Base-by-base conservation (phyloP, 2,888 invertebrate genomes). In the Troides helena region DNA sequence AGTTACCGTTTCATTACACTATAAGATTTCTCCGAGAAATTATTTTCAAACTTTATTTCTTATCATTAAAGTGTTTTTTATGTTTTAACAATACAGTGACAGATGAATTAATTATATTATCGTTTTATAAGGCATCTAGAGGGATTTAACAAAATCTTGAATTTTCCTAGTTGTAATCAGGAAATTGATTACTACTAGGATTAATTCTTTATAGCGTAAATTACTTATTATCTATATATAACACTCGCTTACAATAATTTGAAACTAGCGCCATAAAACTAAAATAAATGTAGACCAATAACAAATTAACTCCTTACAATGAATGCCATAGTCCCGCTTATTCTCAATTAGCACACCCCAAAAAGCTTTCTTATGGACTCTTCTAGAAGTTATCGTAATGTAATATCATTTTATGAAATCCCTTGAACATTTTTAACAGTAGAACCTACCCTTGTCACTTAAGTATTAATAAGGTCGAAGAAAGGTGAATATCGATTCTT, bases 391-490 rank as follows among this genome's bases (percentile, higher is more conserved):
- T 17, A 18, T 14, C n/a, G n/a, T 53, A 1, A 53, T n/a, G 53
- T 18, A 53, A 53, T n/a, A 53, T 53, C 53, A n/a, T 18, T 53
- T 53, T 53, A 53, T n/a, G n/a, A n/a, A n/a, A n/a, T 53, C n/a
- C 53, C 7, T 53, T 53, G 18, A 53, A n/a, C n/a, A 18, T 53
- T n/a, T 53, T 53, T 53, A 53, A 53, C 53, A n/a, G 53, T 53
- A 53, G 53, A n/a, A 53, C n/a, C 53, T 53, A 53, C 53, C 53
- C 53, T n/a, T 53, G 53, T 53, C 53, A 53, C 53, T 53, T 53
- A 46, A 53, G 53, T 53, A 53, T 18, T 53, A 53, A 53, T n/a
- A 53, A 53, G 53, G 53, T 53, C 53, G 53, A 53, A 53, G 53
- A 53, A 53, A 53, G 53, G 53, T 53, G 53, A 53, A 53, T n/a